Evolutionary conservation across 2,113 vertebrate species (phyloP), one percentile per base, ranked within the genome.

Genomic region (Psittacus erithacus): DNA sequence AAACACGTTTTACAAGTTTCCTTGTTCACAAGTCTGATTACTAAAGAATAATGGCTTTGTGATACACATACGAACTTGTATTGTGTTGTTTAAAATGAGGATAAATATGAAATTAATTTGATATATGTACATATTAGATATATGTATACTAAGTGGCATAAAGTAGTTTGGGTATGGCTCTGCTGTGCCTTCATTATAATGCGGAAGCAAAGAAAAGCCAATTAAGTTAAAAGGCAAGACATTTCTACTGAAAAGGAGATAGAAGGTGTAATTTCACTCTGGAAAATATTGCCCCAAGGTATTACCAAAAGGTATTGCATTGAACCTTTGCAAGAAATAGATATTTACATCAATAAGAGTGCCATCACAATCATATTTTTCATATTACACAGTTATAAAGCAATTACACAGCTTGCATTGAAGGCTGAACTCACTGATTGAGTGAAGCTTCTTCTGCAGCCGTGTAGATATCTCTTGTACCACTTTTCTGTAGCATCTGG

Each of bases 211-310:
- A 74, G 38, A 55, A 80, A 88, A 90, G 38, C 14, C 33, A 68
- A 82, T 95, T 86, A 91, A 92, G 92, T 79, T 77, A 88, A 90
- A 90, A 95, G 50, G 39, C 50, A 92, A 88, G 82, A 68, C 33
- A 47, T 64, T 94, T 88, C 23, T 68, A 64, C 35, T 59, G 47
- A 52, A 79, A 78, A 90, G 47, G 52, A 86, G 15, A 83, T 43
- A 64, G 16, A 63, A 91, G 41, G n/a, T 82, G 11, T 87, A 62
- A 89, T 91, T 92, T 93, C 22, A 11, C 24, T 17, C 43, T 79
- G 69, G 69, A 82, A 86, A 70, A 17, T 62, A 41, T 73, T 84
- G n/a, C 59, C n/a, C 70, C 0, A 0, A 65, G 75, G 38, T 73
- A 27, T 83, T 88, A 71, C 44, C 55, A 78, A 79, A 90, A 91